Percentiles rank a stretch among this genome's conserved stretches.
Conservation (phyloP, 2,113 vertebrate genomes). For the Chionomys nivalis region DNA sequence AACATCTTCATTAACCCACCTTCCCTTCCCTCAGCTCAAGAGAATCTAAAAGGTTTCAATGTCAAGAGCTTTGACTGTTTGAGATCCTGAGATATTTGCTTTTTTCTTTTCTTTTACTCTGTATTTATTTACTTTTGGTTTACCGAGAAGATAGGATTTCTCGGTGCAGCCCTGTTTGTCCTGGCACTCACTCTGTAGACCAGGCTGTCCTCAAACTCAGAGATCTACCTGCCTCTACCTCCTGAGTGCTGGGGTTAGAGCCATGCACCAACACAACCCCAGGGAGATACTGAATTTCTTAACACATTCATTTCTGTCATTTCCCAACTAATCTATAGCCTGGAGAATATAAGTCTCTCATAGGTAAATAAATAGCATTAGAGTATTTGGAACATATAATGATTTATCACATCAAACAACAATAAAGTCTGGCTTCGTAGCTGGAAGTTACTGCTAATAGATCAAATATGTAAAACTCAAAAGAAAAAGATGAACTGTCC, state of each 20-base stretch:
- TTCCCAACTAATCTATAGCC: not conserved
- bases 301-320: conserved; percentile 25
- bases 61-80: conserved; percentile 7
- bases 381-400: not conserved
- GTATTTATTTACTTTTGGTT: not conserved
- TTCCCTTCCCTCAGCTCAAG: not conserved
- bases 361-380: not conserved
- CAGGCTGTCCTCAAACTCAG: not conserved
- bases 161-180: not conserved
- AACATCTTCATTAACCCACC: not conserved
- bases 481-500: not conserved
- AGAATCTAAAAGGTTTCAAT: conserved; percentile 28
- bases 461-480: not conserved
- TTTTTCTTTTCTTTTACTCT: not conserved
- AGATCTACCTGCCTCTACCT: not conserved
- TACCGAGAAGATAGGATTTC: not conserved
- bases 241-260: not conserved
- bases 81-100: not conserved
- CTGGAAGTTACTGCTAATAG: not conserved
- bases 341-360: not conserved
- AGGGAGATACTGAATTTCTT: not conserved
- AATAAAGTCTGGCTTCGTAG: not conserved
- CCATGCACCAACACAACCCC: not conserved
- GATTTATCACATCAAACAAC: not conserved
- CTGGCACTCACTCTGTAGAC: not conserved